Base-by-base conservation (phyloP, 2,113 vertebrate species). In the Gulo gulo region DNA sequence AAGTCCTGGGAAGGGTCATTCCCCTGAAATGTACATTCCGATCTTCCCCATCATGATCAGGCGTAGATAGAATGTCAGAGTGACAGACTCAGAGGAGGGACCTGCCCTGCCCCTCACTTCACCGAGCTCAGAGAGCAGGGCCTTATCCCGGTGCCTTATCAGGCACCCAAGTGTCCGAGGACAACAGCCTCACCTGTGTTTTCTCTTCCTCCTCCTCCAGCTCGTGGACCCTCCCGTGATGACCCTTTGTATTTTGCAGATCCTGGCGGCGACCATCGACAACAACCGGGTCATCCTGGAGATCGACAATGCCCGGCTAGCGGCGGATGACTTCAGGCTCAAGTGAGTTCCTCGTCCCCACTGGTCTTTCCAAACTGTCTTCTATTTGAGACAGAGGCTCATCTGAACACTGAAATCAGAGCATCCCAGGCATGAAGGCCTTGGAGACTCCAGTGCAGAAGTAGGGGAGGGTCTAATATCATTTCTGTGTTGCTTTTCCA, bases 281-380 rank as follows among this genome's bases (percentile, higher is more conserved):
- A 99, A 99, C 52, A 98, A 98, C 96, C 96, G 97, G 34, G 80
- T 99, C 21, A 11, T 99, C 67, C 7, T 99, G 98, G 99, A 99
- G 98, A 98, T 99, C 0, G 99, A 99, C 97, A 99, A 99, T 0
- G 99, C 99, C 93, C 98, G 99, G 92, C 98, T 99, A 97, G 99
- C 99, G 39, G 99, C 99, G 0, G 99, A 99, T 0, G 99, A 99
- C 98, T 99, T 99, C 97, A 99, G 98, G 90, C 98, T 99, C 96
- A 99, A 99, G 99, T 99, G 98, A 98, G 99, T 98, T 61, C 31
- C 13, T 20, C 16, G 47, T 1, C 52, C 39, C 67, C n/a, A 15
- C 18, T 42, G 20, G 12, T 20, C 21, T 59, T 0, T 0, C 84
- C 47, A 4, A 90, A 82, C 11, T 8, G 11, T 29, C 67, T 96